Conservation (phyloP, 1,140 invertebrate species). For the Catajapyx aquilonaris region DNA sequence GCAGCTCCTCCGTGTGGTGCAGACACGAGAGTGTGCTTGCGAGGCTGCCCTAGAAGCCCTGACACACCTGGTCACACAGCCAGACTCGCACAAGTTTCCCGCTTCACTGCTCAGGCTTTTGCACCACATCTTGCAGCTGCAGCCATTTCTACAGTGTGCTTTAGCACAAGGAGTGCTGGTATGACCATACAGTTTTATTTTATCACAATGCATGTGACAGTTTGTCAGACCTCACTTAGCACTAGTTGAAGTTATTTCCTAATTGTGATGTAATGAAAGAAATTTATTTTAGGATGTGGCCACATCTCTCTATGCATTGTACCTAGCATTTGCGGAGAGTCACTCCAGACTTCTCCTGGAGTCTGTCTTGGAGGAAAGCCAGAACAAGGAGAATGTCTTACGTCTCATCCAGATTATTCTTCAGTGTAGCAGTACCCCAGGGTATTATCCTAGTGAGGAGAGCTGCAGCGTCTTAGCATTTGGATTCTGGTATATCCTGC, state of each 20-base stretch:
- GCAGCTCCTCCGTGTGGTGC: background rate
- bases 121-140: constrained; percentile 21
- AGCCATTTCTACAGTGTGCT: constrained; percentile 16
- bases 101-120: constrained; percentile 27
- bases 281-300: constrained; percentile 27
- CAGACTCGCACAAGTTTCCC: constrained; percentile 28
- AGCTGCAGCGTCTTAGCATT: constrained; percentile 60
- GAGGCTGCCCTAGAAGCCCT: constrained; percentile 38
- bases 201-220: constrained; percentile 2
- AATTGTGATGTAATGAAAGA: no score
- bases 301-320: constrained; percentile 33
- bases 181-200: constrained; percentile 5
- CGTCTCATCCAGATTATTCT: constrained; percentile 38
- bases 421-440: constrained; percentile 51
- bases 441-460: constrained; percentile 66
- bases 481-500: constrained; percentile 76
- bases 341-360: constrained; percentile 37
- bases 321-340: constrained; percentile 38
- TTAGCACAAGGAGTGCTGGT: constrained; percentile 18
- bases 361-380: constrained; percentile 21
- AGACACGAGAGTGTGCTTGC: constrained; percentile 16
- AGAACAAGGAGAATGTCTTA: constrained; percentile 19
- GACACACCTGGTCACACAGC: constrained; percentile 29
- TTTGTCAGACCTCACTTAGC: no score
- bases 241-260: no score